Percentiles rank a stretch among this genome's conserved stretches.
Evolutionary conservation across 2,888 invertebrate species (phyloP).

Genomic region (Iselma pallidipennis): DNA sequence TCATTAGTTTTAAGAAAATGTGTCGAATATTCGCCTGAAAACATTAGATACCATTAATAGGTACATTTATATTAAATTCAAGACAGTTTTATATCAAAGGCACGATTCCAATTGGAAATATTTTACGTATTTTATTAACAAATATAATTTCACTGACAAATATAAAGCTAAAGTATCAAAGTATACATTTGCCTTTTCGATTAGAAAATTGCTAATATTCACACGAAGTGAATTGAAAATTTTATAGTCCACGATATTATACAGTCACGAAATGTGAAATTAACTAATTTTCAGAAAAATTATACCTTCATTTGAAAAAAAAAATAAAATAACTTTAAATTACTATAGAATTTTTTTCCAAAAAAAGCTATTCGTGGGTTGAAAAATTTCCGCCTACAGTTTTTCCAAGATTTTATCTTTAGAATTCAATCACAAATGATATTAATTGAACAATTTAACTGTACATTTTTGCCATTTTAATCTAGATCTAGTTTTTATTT

Average conservation of each 20-base stretch:
- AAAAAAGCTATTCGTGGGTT: neutral
- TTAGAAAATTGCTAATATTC: slow-evolving; percentile 2
- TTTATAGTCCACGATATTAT: slow-evolving; percentile 2
- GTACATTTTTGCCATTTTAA: neutral
- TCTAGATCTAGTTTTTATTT: neutral
- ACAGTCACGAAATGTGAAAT: slow-evolving; percentile 1
- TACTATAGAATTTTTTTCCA: neutral
- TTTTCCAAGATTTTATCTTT: neutral
- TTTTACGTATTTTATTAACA: slow-evolving; percentile 11
- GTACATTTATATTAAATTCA: slow-evolving; percentile 10
- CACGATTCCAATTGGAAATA: slow-evolving; percentile 14
- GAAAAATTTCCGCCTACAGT: neutral
- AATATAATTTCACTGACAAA: neutral
- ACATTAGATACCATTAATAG: slow-evolving; percentile 1
- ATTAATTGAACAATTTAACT: neutral
- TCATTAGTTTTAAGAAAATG: too few species aligned
- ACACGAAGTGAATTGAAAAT: slow-evolving; percentile 3
- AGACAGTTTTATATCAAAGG: slow-evolving; percentile 16
- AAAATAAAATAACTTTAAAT: too few species aligned
- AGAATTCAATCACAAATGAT: neutral
- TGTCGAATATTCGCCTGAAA: neutral
- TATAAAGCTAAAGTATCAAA: too few species aligned
- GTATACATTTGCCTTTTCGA: neutral
- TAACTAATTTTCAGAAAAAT: neutral
- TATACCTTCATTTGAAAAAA: neutral